Conservation (phyloP, 2,888 invertebrate species). For the Smittia aterrima region DNA sequence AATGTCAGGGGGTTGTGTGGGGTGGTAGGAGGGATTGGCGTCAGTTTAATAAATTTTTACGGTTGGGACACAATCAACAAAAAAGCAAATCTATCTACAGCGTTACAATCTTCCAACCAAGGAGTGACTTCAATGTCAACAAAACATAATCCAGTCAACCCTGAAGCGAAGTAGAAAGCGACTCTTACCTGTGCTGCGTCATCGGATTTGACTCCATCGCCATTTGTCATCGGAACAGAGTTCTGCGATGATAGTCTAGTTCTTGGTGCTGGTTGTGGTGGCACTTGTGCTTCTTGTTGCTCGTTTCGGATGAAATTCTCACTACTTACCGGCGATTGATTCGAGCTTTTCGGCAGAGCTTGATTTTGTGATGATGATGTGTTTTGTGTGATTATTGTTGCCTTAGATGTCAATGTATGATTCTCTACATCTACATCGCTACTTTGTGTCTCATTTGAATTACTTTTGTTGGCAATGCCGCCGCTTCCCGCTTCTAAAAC, state of each 20-base stretch:
- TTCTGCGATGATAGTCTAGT: constrained; percentile 54
- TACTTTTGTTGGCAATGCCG: constrained; percentile 1
- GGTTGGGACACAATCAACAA: background rate
- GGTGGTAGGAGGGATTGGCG: too few species aligned
- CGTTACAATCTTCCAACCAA: background rate
- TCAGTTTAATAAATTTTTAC: too few species aligned
- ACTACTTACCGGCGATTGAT: constrained; percentile 40
- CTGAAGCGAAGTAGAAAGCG: background rate
- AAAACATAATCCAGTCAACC: background rate
- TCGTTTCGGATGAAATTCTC: constrained; percentile 35
- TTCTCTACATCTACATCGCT: constrained; percentile 30
- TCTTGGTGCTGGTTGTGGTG: constrained; percentile 54
- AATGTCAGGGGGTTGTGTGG: too few species aligned
- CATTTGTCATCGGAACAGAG: constrained; percentile 53
- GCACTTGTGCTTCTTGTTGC: constrained; percentile 44
- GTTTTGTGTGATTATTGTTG: constrained; percentile 45
- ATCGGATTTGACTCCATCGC: constrained; percentile 45
- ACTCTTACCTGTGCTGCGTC: constrained; percentile 55
- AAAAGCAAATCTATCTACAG: constrained; percentile 2
- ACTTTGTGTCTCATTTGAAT: constrained; percentile 6
- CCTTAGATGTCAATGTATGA: constrained; percentile 47
- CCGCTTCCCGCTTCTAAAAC: constrained; percentile 44
- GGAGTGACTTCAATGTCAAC: too few species aligned
- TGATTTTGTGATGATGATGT: constrained; percentile 44
- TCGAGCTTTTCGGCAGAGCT: constrained; percentile 33